phyloP scores from a whole-genome alignment of 1,140 invertebrate species.

The Pomacea maculata region DNA sequence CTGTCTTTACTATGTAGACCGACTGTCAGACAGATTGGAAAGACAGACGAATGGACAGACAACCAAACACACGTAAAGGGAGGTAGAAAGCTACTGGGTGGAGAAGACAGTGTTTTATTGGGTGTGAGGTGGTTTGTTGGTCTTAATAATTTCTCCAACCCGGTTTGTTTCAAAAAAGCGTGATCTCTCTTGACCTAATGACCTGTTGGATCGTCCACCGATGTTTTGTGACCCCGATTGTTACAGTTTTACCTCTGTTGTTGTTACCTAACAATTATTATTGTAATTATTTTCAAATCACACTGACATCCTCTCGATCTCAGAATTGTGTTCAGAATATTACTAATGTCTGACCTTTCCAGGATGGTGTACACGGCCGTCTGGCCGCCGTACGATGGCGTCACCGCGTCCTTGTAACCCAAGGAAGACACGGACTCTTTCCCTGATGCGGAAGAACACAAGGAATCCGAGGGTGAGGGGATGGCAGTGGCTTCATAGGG shows the following conservation, averaged over 20 bases:
- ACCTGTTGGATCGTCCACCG: too few relatives aligned
- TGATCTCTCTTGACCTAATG: too few relatives aligned
- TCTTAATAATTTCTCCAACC: too few relatives aligned
- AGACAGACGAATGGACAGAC: not conserved
- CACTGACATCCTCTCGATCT: too few relatives aligned
- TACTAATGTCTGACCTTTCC: not conserved
- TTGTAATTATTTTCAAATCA: not conserved
- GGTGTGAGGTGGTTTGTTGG: too few relatives aligned
- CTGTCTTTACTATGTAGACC: not conserved
- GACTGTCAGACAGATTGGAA: not conserved
- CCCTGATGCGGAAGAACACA: slow-evolving; percentile 39
- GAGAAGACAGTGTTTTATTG: too few relatives aligned
- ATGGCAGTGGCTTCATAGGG: slow-evolving; percentile 32
- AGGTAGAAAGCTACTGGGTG: too few relatives aligned
- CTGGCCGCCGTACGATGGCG: not conserved
- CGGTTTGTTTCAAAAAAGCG: too few relatives aligned
- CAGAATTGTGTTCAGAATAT: too few relatives aligned
- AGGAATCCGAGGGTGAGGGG: slow-evolving; percentile 38
- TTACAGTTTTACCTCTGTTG: too few relatives aligned
- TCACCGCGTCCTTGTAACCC: slow-evolving; percentile 12
- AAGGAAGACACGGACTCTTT: slow-evolving; percentile 34
- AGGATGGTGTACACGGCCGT: not conserved
- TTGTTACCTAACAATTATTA: not conserved
- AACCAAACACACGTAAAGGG: too few relatives aligned
- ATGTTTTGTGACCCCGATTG: too few relatives aligned